These are phyloP conservation scores for Sarcophaga peregrina DNA, from an alignment of 1,140 invertebrate species.

Conservation along the genomic window DNA sequence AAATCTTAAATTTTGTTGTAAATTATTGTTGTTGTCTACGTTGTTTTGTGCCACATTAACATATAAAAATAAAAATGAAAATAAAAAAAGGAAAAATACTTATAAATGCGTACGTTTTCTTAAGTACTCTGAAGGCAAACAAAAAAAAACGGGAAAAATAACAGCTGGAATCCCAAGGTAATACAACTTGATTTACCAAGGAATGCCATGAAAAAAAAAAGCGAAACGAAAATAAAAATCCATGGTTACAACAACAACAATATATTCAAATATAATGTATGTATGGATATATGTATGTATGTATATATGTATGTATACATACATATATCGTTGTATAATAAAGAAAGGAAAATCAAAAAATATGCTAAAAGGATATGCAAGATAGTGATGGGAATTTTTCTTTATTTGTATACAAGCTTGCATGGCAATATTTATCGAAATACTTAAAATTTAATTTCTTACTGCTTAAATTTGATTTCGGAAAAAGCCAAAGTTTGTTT, in stretches of 20 bases:
- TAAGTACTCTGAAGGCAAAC: not conserved
- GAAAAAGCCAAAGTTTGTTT: too few species aligned
- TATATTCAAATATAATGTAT: too few species aligned
- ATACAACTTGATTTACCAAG: not conserved
- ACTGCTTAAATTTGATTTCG: not conserved
- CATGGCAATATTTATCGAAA: not conserved
- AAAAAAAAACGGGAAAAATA: not conserved
- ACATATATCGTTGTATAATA: too few species aligned
- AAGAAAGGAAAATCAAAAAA: too few species aligned
- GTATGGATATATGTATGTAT: too few species aligned
- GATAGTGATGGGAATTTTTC: not conserved
- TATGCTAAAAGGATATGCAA: not conserved
- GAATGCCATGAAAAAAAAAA: not conserved
- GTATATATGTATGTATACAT: too few species aligned
- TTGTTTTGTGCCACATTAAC: not conserved
- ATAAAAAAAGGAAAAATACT: too few species aligned
- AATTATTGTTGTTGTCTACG: not conserved
- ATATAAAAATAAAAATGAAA: not conserved
- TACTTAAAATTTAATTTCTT: conserved; percentile 16
- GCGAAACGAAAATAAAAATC: not conserved
- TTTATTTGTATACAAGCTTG: not conserved
- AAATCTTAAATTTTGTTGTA: not conserved
- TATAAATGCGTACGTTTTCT: not conserved
- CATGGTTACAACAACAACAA: not conserved
- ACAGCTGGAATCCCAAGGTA: not conserved